phyloP scores from a whole-genome alignment of 2,113 vertebrate genomes.

The Xyrauchen texanus region DNA sequence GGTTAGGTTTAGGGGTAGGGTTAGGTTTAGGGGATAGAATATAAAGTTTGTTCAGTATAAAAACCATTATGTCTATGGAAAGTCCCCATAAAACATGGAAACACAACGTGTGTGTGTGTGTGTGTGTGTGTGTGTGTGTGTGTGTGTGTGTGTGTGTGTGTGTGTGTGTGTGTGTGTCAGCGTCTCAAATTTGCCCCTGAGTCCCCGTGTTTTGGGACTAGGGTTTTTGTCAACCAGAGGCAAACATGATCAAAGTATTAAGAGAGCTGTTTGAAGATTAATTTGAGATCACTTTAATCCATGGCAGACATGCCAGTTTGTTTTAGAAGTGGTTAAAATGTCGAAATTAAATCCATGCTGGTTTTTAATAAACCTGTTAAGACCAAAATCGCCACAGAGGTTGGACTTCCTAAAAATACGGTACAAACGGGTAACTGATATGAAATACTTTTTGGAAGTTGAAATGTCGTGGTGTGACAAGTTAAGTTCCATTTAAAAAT shows the following conservation, averaged over 20 bases:
- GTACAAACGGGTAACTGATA: no score
- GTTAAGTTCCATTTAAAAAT: no score
- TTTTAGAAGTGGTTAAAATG: constrained; percentile 24
- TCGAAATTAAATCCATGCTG: constrained; percentile 22
- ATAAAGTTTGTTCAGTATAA: no score
- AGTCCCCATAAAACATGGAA: no score
- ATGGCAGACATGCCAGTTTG: constrained; percentile 39
- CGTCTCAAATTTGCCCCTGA: background rate
- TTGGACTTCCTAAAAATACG: background rate
- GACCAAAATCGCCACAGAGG: background rate
- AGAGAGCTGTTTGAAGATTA: constrained; percentile 32
- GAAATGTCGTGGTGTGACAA: no score
- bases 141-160: constrained; percentile 5
- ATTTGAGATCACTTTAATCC: constrained; percentile 40
- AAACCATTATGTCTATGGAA: no score
- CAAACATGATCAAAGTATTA: constrained; percentile 26
- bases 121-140: background rate
- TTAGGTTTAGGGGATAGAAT: no score
- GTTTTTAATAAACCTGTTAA: constrained; percentile 7
- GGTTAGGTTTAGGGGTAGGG: no score
- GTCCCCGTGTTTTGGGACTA: constrained; percentile 21
- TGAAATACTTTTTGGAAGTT: no score
- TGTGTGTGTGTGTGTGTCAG: background rate
- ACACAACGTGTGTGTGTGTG: constrained; percentile 19
- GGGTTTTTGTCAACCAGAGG: constrained; percentile 23